These are phyloP conservation scores for Lasioglossum calceatum DNA, from an alignment of 2,888 invertebrate genomes.

Conservation along the genomic window DNA sequence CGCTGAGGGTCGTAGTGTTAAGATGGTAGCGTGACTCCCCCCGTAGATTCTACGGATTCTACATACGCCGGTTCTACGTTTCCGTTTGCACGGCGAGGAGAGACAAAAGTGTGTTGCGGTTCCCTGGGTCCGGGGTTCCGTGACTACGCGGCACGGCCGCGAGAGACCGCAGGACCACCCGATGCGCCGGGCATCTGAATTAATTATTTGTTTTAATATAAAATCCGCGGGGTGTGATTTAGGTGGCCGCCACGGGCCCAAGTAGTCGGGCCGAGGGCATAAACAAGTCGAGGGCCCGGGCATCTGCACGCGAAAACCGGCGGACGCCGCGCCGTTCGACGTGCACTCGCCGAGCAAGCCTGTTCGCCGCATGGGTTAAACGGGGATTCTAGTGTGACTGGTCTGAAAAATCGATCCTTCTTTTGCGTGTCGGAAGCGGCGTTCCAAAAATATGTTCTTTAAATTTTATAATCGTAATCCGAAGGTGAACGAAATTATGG, in stretches of 20 bases:
- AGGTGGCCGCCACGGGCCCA: constrained; percentile 80
- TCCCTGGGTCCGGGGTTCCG: constrained; percentile 50
- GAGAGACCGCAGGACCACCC: constrained; percentile 79
- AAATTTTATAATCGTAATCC: neutral
- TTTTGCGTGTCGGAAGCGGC: neutral
- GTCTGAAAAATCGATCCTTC: neutral
- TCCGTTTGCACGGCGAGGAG: constrained; percentile 35
- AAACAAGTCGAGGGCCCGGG: constrained; percentile 78
- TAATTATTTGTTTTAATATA: constrained; percentile 84
- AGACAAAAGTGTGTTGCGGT: constrained; percentile 60
- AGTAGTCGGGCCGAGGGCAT: constrained; percentile 76
- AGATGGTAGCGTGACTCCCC: constrained; percentile 64
- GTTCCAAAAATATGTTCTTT: neutral
- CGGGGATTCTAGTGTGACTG: neutral
- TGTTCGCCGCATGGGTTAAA: constrained; percentile 58
- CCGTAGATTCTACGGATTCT: neutral
- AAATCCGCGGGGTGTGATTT: constrained; percentile 83
- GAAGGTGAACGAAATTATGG: neutral
- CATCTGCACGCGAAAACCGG: constrained; percentile 47
- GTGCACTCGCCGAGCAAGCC: constrained; percentile 21
- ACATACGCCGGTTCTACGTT: constrained; percentile 27
- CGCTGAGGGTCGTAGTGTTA: constrained; percentile 66
- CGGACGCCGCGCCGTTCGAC: constrained; percentile 18
- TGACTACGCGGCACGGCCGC: constrained; percentile 55
- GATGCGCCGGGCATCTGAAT: constrained; percentile 81